These are phyloP conservation scores for Chaetura pelagica DNA, from an alignment of 2,113 vertebrate genomes.

Conservation along the genomic window DNA sequence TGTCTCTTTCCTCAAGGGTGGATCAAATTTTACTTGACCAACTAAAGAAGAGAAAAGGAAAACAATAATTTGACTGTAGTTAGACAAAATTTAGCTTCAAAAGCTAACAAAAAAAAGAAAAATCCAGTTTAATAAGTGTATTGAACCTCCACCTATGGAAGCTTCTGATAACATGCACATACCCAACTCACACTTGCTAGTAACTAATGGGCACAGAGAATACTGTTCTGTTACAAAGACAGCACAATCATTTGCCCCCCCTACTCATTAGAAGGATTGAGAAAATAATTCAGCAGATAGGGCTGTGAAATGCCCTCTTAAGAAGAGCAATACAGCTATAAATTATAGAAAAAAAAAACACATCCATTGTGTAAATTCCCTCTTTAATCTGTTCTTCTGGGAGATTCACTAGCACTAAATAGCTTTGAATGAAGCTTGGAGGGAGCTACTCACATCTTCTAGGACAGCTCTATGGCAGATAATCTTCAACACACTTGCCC, in stretches of 20 bases:
- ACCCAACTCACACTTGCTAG: neutral
- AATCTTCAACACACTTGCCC: neutral
- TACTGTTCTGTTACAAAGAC: neutral
- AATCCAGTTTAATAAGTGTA: neutral
- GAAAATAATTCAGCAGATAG: neutral
- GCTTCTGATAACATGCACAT: neutral
- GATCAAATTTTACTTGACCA: slow-evolving; percentile 97
- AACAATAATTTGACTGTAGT: neutral
- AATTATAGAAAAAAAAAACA: neutral
- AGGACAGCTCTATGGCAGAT: neutral
- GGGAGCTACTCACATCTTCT: neutral
- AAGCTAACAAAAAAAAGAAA: neutral
- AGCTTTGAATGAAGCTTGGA: neutral
- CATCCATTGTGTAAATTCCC: neutral
- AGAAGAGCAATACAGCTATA: neutral
- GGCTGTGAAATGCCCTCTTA: neutral
- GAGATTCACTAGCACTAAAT: neutral
- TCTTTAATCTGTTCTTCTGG: neutral
- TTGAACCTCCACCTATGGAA: neutral
- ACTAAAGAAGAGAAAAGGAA: slow-evolving; percentile 75
- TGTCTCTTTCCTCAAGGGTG: slow-evolving; percentile 93
- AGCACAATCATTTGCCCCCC: neutral
- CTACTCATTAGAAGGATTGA: neutral
- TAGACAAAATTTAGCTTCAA: neutral
- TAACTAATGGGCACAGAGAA: neutral